Evolutionary conservation across 2,888 invertebrate species (phyloP), one percentile per base, ranked within the genome.

Genomic region (Nymphalis urticae): DNA sequence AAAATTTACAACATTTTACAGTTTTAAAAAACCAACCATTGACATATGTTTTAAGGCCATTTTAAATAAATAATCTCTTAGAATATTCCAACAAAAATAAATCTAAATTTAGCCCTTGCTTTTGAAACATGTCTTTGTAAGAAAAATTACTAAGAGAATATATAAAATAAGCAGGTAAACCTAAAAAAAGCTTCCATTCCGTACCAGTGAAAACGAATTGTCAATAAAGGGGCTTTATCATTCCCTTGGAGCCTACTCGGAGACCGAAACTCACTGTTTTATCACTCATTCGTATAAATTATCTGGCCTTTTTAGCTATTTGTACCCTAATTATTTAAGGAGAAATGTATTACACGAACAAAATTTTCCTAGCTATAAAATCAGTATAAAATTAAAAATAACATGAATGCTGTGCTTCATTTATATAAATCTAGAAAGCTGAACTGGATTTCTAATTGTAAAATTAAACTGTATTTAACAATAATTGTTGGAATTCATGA

Each of bases 141-240:
- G n/a, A 42, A 53, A 53, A 53, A 51, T 17, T 42, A 51, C 36
- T 36, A 32, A 36, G 69, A 66, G n/a, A 17, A 32, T 8, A 36
- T 68, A 68, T 70, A 70, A 66, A 68, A 72, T 70, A 71, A 72
- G 74, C 75, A 78, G 75, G 77, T 77, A 77, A 77, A 73, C 75
- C 72, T 72, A 72, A 76, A 80, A 77, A 77, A 74, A 70, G 58
- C 61, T 51, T 50, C 60, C 47, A 64, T 79, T 77, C 75, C 79
- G 76, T 79, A 75, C 78, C 81, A 79, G 75, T 79, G 72, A 72
- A 78, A 78, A 79, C 75, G 78, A 79, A 82, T 81, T 80, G 81
- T 80, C 81, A 80, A 82, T 83, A 79, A 79, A 79, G 64, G 67
- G 74, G 74, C 74, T 77, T 77, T 75, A 77, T 72, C 74, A 64